Conservation (phyloP, 2,113 vertebrate species). For the Chrysochloris asiatica region DNA sequence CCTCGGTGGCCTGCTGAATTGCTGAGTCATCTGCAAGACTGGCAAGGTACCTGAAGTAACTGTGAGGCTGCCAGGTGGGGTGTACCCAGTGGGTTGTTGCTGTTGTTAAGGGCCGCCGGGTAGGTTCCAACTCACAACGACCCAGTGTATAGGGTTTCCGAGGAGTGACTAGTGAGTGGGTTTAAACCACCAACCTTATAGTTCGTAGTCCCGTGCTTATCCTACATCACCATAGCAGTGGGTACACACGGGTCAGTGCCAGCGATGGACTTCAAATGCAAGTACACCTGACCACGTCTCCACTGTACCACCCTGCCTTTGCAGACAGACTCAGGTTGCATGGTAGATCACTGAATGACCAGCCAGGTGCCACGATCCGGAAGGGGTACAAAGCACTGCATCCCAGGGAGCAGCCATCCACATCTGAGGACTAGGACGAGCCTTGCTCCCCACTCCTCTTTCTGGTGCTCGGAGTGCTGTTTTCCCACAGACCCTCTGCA, state of each 20-base stretch:
- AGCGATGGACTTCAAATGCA: not conserved
- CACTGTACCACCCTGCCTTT: not conserved
- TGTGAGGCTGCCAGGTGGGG: too few relatives aligned
- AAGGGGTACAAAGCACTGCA: not conserved
- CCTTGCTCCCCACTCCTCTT: not conserved
- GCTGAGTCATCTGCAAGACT: too few relatives aligned
- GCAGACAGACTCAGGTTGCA: fast-evolving
- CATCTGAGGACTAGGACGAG: fast-evolving
- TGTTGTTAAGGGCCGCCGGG: too few relatives aligned
- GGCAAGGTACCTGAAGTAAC: too few relatives aligned
- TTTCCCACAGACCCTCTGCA: not conserved
- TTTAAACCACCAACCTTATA: too few relatives aligned
- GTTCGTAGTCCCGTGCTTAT: too few relatives aligned
- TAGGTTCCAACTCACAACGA: too few relatives aligned
- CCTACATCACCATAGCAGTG: too few relatives aligned
- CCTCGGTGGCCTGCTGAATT: too few relatives aligned
- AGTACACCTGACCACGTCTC: not conserved
- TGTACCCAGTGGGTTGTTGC: not conserved
- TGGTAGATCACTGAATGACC: constrained; percentile 28
- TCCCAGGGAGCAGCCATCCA: not conserved
- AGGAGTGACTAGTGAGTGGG: too few relatives aligned
- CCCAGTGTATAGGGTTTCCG: too few relatives aligned
- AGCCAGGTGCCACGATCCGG: fast-evolving
- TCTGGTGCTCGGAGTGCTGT: not conserved
- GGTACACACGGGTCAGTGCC: too few relatives aligned